Conservation (phyloP, 2,797 vertebrate species). For the Choloepus didactylus region DNA sequence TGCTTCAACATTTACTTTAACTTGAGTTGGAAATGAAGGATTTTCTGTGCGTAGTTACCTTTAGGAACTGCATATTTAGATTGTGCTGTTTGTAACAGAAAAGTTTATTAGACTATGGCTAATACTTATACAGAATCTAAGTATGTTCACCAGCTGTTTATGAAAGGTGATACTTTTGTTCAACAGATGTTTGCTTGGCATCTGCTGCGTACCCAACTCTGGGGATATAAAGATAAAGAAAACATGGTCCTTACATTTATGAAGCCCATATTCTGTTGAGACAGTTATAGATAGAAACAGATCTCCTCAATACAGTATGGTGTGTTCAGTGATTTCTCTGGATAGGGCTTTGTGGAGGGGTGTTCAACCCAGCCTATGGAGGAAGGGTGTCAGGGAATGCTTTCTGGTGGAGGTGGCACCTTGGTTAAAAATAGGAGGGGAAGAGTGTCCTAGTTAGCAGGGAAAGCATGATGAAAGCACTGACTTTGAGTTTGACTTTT, state of each 20-base stretch:
- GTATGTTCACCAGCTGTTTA: conserved; percentile 9
- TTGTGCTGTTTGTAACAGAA: conserved; percentile 7
- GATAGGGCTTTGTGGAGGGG: background rate
- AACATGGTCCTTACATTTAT: background rate
- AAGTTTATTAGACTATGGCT: conserved; percentile 1
- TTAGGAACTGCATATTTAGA: conserved; percentile 31
- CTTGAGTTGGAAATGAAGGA: conserved; percentile 11
- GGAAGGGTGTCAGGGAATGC: background rate
- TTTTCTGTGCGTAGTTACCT: conserved; percentile 42
- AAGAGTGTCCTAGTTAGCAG: background rate
- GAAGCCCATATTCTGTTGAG: background rate
- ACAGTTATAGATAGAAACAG: conserved; percentile 8
- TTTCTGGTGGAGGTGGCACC: conserved; percentile 2
- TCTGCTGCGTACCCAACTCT: conserved; percentile 54
- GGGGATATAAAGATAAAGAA: conserved; percentile 46
- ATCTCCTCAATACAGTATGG: background rate
- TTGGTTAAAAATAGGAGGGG: conserved; percentile 24
- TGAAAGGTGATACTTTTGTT: conserved; percentile 43
- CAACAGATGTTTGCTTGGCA: conserved; percentile 24
- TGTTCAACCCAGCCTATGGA: background rate
- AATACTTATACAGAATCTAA: background rate
- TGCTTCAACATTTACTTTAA: conserved; percentile 63
- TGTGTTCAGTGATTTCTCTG: background rate
- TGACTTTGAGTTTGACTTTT: background rate
- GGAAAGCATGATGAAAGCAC: background rate